These are phyloP conservation scores for Campylomormyrus numenius DNA, from an alignment of 2,113 vertebrate genomes.

Conservation along the genomic window DNA sequence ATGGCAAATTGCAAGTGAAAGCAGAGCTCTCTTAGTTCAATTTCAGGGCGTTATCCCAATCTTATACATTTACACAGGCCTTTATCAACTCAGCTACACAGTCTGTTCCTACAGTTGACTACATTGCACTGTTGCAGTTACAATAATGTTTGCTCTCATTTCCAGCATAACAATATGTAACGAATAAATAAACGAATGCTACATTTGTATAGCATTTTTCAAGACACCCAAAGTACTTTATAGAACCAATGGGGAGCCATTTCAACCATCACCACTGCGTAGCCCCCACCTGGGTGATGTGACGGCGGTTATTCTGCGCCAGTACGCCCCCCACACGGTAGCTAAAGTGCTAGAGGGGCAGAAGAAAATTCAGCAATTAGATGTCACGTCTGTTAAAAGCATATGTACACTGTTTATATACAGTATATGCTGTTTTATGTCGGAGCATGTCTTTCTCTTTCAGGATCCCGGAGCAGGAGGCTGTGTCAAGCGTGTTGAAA, in stretches of 20 bases:
- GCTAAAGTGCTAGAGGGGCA: background rate
- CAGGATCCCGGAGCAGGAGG: conserved; percentile 88
- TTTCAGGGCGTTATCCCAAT: background rate
- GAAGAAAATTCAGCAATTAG: background rate
- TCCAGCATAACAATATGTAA: background rate
- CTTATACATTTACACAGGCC: no score
- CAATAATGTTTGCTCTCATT: background rate
- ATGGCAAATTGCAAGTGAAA: background rate
- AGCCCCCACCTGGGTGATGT: background rate
- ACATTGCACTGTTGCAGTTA: background rate
- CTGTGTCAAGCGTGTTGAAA: conserved; percentile 74
- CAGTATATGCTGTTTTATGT: background rate
- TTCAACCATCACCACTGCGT: background rate
- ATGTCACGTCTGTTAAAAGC: background rate
- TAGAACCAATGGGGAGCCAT: background rate
- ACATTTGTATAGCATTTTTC: background rate
- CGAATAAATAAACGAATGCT: background rate
- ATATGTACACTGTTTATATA: background rate
- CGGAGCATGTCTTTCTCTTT: background rate
- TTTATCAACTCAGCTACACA: background rate
- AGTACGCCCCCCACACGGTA: background rate
- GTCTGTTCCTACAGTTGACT: background rate
- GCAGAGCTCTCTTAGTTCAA: background rate
- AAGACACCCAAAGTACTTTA: background rate
- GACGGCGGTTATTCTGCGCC: background rate